Percentiles rank a stretch among this genome's conserved stretches.
These are phyloP conservation scores for Octopus bimaculoides DNA, from an alignment of 1,140 invertebrate genomes.

Conservation along the genomic window DNA sequence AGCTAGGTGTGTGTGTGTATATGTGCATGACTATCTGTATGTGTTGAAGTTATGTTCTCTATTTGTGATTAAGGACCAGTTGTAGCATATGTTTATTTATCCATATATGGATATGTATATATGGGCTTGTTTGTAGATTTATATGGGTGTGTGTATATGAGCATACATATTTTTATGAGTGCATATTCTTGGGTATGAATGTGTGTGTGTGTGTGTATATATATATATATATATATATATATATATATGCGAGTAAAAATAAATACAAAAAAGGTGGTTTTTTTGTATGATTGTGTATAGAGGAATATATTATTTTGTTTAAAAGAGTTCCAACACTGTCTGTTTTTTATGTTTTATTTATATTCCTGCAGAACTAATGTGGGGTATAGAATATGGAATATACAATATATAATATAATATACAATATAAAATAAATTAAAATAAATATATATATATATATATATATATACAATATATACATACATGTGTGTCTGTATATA, in stretches of 20 bases:
- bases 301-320: too few relatives aligned
- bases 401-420: too few relatives aligned
- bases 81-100: not conserved
- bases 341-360: too few relatives aligned
- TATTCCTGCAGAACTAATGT: too few relatives aligned
- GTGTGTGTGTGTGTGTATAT: slow-evolving; percentile 6
- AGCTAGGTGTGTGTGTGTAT: not conserved
- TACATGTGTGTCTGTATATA: not conserved
- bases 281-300: too few relatives aligned
- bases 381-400: too few relatives aligned
- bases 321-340: too few relatives aligned
- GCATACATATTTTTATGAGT: not conserved
- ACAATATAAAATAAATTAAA: not conserved
- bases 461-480: not conserved
- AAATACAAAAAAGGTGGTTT: not conserved
- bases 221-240: slow-evolving; percentile 2
- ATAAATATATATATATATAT: not conserved
- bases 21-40: not conserved
- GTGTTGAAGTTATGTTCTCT: not conserved
- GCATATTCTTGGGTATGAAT: slow-evolving; percentile 5
- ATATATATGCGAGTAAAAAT: not conserved
- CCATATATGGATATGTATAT: not conserved
- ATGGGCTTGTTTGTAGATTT: not conserved
- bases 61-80: too few relatives aligned
- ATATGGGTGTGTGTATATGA: not conserved